Evolutionary conservation across 2,888 invertebrate species (phyloP).

Genomic region (Agriopis leucophaearia): DNA sequence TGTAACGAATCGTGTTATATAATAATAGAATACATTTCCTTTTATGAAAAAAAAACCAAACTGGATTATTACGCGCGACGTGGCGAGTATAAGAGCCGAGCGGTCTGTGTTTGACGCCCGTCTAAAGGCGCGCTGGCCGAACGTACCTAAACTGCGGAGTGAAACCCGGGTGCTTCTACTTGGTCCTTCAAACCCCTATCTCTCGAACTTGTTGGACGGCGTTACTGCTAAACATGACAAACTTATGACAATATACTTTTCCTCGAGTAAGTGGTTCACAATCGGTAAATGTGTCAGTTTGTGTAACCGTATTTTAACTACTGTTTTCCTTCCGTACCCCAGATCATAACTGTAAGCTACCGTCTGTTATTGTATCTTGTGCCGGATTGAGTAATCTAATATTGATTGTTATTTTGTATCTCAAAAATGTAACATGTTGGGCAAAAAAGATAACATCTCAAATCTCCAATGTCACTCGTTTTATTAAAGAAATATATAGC

Average conservation of each 20-base stretch:
- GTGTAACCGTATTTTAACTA: conserved; percentile 58
- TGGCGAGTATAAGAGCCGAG: no score
- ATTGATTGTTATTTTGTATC: conserved; percentile 11
- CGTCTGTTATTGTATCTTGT: conserved; percentile 29
- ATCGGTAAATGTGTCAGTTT: conserved; percentile 41
- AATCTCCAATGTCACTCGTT: background rate
- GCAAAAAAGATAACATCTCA: background rate
- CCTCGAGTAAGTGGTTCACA: conserved; percentile 22
- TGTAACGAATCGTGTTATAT: no score
- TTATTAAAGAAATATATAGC: background rate
- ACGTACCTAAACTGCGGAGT: no score
- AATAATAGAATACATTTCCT: no score
- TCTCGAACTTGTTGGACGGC: no score
- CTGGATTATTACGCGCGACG: no score
- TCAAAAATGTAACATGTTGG: background rate
- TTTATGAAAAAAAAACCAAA: no score
- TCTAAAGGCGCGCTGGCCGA: no score
- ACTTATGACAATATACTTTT: conserved; percentile 10
- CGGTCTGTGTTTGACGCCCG: no score
- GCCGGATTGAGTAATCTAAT: conserved; percentile 25
- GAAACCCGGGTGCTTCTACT: no score
- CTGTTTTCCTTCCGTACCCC: conserved; percentile 45
- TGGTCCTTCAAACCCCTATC: no score
- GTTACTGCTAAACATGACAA: background rate
- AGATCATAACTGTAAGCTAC: conserved; percentile 31